Conservation (phyloP, 2,888 invertebrate species). For the Archips crataeganus region DNA sequence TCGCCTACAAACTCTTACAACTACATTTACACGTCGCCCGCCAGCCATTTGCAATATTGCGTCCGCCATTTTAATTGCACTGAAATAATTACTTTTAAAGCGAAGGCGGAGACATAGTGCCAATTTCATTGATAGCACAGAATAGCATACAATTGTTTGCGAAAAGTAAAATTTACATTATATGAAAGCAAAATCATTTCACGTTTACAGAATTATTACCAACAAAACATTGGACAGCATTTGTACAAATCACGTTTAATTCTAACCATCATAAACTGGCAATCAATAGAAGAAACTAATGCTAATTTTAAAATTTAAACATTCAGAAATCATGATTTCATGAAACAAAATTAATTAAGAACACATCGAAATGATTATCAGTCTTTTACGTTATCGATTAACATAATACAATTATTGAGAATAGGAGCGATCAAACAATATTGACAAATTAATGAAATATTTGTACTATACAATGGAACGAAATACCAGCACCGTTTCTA, state of each 20-base stretch:
- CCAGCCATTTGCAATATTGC: conserved; percentile 62
- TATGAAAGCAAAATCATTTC: background rate
- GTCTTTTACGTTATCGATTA: conserved; percentile 38
- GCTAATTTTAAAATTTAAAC: conserved; percentile 26
- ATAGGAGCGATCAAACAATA: conserved; percentile 44
- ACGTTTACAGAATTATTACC: background rate
- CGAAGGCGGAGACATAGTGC: conserved; percentile 56
- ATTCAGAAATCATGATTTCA: conserved; percentile 28
- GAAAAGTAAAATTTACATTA: conserved; percentile 3
- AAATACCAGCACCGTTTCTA: conserved; percentile 68
- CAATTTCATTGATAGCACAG: conserved; percentile 45
- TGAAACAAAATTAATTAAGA: conserved; percentile 45
- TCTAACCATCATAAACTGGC: conserved; percentile 29
- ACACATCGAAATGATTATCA: conserved; percentile 47
- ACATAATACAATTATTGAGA: conserved; percentile 36
- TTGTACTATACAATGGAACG: conserved; percentile 72
- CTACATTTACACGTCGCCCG: conserved; percentile 72
- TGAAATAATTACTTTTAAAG: conserved; percentile 69
- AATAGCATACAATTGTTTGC: conserved; percentile 24
- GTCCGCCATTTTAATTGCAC: conserved; percentile 75
- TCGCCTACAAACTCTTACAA: conserved; percentile 76
- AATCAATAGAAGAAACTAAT: conserved; percentile 18
- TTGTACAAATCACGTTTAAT: conserved; percentile 22
- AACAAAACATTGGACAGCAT: conserved; percentile 19
- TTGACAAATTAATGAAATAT: conserved; percentile 51